Percentiles rank a stretch among this genome's conserved stretches.
These are phyloP conservation scores for Arctopsyche grandis DNA, from an alignment of 1,140 invertebrate species.

Conservation along the genomic window DNA sequence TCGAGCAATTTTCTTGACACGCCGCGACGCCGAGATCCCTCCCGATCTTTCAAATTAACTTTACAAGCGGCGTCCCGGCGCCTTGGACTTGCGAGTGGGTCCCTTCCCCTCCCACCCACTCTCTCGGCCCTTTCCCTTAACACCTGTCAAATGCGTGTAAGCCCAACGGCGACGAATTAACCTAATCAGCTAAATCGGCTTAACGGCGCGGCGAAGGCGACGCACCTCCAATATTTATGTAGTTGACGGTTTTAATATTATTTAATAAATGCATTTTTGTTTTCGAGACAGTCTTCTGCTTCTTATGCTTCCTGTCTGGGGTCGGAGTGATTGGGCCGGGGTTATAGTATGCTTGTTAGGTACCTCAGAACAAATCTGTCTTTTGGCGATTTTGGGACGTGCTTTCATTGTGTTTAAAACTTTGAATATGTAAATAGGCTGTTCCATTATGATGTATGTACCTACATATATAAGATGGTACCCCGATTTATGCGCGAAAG, in stretches of 20 bases:
- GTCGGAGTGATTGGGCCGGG: too few species aligned
- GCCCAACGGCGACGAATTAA: conserved; percentile 30
- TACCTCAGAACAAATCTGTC: too few species aligned
- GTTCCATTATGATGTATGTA: too few species aligned
- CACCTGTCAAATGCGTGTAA: conserved; percentile 34
- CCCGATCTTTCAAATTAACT: conserved; percentile 39
- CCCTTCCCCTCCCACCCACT: neutral
- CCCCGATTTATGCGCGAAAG: too few species aligned
- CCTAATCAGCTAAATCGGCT: conserved; percentile 44
- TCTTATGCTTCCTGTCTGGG: too few species aligned
- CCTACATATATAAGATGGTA: too few species aligned
- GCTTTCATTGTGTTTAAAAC: too few species aligned
- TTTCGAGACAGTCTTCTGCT: too few species aligned
- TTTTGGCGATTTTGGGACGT: too few species aligned
- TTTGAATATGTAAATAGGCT: too few species aligned
- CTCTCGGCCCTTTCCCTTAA: neutral
- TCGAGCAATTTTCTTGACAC: conserved; percentile 54
- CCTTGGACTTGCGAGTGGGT: neutral
- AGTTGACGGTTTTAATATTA: neutral
- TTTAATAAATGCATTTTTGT: too few species aligned
- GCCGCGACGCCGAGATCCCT: conserved; percentile 17
- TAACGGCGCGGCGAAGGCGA: neutral
- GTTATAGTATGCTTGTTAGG: too few species aligned
- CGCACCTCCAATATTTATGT: conserved; percentile 30
- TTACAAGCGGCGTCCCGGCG: conserved; percentile 26